A percentile compares a stretch with the other conserved stretches of the same genome.
Evolutionary conservation across 2,113 vertebrate genomes (phyloP).

Genomic region (Bufo gargarizans): DNA sequence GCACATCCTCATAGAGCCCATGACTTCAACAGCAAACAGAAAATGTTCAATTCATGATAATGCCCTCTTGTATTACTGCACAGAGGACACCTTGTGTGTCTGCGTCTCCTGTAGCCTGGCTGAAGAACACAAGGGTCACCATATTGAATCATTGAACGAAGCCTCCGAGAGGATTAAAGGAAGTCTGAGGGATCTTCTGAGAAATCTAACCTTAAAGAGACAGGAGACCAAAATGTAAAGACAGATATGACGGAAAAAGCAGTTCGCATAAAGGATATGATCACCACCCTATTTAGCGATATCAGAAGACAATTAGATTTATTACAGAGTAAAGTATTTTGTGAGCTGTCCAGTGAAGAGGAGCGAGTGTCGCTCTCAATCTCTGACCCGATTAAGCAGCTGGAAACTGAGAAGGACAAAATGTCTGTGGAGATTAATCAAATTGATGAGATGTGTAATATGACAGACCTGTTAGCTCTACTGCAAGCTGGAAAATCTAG

Average conservation of each 20-base stretch:
- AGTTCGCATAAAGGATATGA: not conserved
- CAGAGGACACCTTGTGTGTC: not conserved
- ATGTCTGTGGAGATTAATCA: not conserved
- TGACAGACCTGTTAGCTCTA: conserved; percentile 15
- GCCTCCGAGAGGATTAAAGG: conserved; percentile 1
- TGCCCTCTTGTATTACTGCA: conserved; percentile 39
- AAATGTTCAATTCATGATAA: conserved; percentile 2
- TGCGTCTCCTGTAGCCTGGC: not conserved
- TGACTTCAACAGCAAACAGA: not conserved
- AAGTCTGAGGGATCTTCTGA: not conserved
- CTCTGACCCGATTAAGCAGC: not conserved
- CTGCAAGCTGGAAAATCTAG: not conserved
- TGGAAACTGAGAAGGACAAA: conserved; percentile 14
- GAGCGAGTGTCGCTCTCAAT: not conserved
- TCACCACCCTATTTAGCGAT: not conserved
- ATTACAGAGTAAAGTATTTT: not conserved
- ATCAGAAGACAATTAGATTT: conserved; percentile 2
- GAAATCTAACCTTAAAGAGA: not conserved
- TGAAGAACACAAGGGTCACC: conserved; percentile 25
- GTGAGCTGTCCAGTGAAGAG: conserved; percentile 10
- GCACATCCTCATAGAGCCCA: not conserved
- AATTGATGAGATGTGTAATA: not conserved
- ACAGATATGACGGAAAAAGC: conserved; percentile 2
- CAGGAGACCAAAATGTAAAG: not conserved
- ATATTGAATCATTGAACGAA: not conserved